phyloP scores from a whole-genome alignment of 2,113 vertebrate species.

The Sakesphorus luctuosus region DNA sequence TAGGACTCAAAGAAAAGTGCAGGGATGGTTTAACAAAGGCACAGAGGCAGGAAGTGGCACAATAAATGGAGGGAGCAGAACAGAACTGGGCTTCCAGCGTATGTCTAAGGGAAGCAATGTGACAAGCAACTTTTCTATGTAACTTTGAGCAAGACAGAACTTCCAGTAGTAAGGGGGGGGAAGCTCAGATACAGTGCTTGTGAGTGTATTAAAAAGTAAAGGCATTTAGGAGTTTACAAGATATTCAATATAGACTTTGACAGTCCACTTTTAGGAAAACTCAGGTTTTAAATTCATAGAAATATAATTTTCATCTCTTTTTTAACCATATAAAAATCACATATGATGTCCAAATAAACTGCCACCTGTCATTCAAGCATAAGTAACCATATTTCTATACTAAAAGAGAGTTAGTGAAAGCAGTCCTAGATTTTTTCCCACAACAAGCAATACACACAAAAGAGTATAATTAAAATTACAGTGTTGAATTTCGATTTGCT shows the following conservation, averaged over 20 bases:
- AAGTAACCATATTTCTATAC: neutral
- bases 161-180: neutral
- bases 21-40: neutral
- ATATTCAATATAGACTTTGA: neutral
- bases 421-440: neutral
- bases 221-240: neutral
- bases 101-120: neutral
- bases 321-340: neutral
- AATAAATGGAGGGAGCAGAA: neutral
- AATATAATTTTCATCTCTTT: neutral
- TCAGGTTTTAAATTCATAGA: neutral
- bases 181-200: neutral
- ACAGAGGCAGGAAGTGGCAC: neutral
- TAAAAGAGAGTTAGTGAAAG: neutral
- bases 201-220: neutral
- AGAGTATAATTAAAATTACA: constrained; percentile 21
- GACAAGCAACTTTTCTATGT: neutral
- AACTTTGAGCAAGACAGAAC: neutral
- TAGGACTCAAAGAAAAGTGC: neutral
- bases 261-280: neutral
- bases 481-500: neutral
- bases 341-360: neutral
- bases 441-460: neutral
- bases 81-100: neutral
- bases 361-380: neutral